Percentiles rank a stretch among this genome's conserved stretches.
These are phyloP conservation scores for Baryphthengus martii DNA, from an alignment of 2,113 vertebrate genomes.

Conservation along the genomic window DNA sequence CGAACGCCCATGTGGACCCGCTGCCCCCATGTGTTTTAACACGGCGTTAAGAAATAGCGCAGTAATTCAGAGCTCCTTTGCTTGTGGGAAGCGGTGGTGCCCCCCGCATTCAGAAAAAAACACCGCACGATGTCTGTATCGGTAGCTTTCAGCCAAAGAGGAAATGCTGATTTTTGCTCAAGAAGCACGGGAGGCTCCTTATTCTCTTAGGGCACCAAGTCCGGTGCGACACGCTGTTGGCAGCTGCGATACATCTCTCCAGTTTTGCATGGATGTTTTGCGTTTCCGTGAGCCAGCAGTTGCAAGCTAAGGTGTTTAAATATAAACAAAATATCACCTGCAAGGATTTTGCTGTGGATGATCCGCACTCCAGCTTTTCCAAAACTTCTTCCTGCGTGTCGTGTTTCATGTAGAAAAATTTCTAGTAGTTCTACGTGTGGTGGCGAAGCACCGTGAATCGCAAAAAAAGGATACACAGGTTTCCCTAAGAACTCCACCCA, in stretches of 20 bases:
- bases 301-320: accelerated
- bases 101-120: accelerated
- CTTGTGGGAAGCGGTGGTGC: accelerated
- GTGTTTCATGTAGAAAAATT: not conserved
- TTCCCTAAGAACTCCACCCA: not conserved
- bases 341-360: accelerated
- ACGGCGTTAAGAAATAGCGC: accelerated
- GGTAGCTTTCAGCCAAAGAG: not conserved
- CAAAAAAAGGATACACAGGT: not conserved
- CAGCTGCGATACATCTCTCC: accelerated
- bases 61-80: accelerated
- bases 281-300: too few relatives aligned
- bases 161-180: accelerated
- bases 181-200: accelerated
- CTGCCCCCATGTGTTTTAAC: too few relatives aligned
- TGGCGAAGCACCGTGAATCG: not conserved
- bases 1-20: too few relatives aligned
- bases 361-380: accelerated
- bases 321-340: not conserved
- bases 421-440: not conserved
- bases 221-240: accelerated
- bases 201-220: accelerated
- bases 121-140: accelerated
- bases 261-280: accelerated
- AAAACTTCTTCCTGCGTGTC: accelerated